Evolutionary conservation across 2,797 vertebrate genomes (phyloP).

Genomic region (Dallia pectoralis): DNA sequence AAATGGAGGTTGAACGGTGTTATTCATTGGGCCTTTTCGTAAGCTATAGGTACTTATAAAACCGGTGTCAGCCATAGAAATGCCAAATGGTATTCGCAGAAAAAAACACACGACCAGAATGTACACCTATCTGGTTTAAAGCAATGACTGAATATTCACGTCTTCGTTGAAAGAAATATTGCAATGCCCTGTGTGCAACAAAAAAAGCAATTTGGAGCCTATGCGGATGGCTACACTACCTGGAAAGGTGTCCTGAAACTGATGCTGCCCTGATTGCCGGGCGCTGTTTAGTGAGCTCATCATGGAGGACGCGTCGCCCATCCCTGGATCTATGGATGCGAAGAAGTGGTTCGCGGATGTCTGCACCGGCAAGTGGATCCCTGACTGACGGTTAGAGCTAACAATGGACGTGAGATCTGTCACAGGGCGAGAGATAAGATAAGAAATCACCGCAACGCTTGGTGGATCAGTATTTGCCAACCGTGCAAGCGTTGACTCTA

Average conservation of each 20-base stretch:
- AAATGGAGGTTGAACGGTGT: slow-evolving; percentile 12
- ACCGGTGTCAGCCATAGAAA: neutral
- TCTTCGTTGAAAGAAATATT: neutral
- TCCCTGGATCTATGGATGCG: slow-evolving; percentile 90
- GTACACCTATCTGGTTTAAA: too few species aligned
- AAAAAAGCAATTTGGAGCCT: slow-evolving; percentile 7
- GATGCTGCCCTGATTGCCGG: slow-evolving; percentile 95
- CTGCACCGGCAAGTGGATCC: slow-evolving; percentile 86
- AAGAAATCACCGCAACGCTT: slow-evolving; percentile 37
- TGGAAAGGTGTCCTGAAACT: slow-evolving; percentile 99
- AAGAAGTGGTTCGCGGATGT: slow-evolving; percentile 91
- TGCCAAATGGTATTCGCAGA: neutral
- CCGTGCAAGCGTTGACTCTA: slow-evolving; percentile 14
- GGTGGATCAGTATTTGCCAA: slow-evolving; percentile 27
- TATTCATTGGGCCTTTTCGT: neutral
- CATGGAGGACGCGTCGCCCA: slow-evolving; percentile 89
- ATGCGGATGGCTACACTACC: slow-evolving; percentile 85
- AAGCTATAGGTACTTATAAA: neutral
- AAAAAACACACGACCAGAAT: neutral
- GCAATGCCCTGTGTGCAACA: slow-evolving; percentile 22
- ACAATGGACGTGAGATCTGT: slow-evolving; percentile 97
- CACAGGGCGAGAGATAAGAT: slow-evolving; percentile 67
- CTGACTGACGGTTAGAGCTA: slow-evolving; percentile 87
- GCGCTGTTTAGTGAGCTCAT: slow-evolving; percentile 89
- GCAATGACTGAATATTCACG: neutral